Percentiles rank a stretch among this genome's conserved stretches.
Evolutionary conservation across 2,797 vertebrate species (phyloP).

Genomic region (Gymnocypris eckloni): DNA sequence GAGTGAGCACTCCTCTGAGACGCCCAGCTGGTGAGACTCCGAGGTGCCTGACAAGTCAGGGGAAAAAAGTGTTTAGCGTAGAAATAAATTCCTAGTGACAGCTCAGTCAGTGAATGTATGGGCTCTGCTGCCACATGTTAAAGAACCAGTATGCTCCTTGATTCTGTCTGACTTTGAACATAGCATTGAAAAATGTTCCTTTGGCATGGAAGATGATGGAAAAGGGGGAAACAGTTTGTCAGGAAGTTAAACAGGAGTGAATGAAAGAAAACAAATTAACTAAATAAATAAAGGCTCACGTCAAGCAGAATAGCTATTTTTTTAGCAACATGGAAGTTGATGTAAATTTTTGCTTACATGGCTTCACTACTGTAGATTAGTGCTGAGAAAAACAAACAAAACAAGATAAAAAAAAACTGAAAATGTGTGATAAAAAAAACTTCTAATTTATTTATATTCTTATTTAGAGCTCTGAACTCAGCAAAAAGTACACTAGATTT

Average conservation of each 20-base stretch:
- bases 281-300: constrained; percentile 39
- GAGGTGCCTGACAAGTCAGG: constrained; percentile 36
- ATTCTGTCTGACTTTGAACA: constrained; percentile 31
- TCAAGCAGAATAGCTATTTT: constrained; percentile 32
- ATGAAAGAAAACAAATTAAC: constrained; percentile 20
- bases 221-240: not conserved
- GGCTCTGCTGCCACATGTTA: constrained; percentile 54
- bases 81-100: constrained; percentile 62
- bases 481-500: constrained; percentile 12
- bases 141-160: constrained; percentile 7
- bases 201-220: not conserved
- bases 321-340: constrained; percentile 14
- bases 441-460: not conserved
- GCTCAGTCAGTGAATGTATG: constrained; percentile 47
- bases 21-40: constrained; percentile 62
- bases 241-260: constrained; percentile 10
- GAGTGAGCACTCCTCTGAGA: constrained; percentile 62
- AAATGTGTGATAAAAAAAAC: not conserved
- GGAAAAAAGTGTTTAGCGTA: constrained; percentile 46
- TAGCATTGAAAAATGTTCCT: constrained; percentile 27
- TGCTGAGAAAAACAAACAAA: constrained; percentile 4
- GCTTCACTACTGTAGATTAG: constrained; percentile 11
- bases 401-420: not conserved
- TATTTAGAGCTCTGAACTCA: constrained; percentile 20
- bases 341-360: not conserved